These are phyloP conservation scores for Tetramorium alpestre DNA, from an alignment of 1,140 invertebrate species.

Conservation along the genomic window DNA sequence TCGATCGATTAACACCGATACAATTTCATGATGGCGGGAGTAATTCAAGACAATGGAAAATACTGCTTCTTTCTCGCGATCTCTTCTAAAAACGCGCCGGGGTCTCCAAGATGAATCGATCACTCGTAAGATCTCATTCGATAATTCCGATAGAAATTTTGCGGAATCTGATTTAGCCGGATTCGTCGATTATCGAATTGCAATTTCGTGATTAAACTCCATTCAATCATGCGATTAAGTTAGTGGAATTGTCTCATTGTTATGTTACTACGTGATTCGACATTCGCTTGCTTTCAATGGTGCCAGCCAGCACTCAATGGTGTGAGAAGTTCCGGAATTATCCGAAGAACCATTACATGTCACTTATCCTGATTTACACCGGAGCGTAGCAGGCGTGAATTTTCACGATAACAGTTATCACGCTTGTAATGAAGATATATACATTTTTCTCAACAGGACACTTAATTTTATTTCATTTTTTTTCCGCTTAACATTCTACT, in stretches of 20 bases:
- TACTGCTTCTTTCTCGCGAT: neutral
- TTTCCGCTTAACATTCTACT: neutral
- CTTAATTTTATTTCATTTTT: neutral
- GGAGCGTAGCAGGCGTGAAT: conserved; percentile 45
- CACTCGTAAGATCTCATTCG: conserved; percentile 7
- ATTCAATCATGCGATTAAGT: conserved; percentile 55
- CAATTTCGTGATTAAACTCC: conserved; percentile 43
- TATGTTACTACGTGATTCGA: conserved; percentile 57
- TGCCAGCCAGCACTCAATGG: conserved; percentile 56
- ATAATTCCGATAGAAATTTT: conserved; percentile 15
- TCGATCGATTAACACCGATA: conserved; percentile 30
- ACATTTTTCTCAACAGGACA: conserved; percentile 20
- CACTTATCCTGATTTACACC: conserved; percentile 61
- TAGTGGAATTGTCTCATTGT: conserved; percentile 56
- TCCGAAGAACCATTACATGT: conserved; percentile 58
- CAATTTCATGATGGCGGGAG: neutral
- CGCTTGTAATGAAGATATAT: conserved; percentile 34
- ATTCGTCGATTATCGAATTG: conserved; percentile 12
- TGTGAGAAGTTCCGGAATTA: conserved; percentile 56
- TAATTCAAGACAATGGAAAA: neutral
- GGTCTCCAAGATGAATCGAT: neutral
- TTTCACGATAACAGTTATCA: conserved; percentile 55
- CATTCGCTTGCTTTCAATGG: conserved; percentile 50
- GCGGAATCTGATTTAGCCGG: conserved; percentile 1
- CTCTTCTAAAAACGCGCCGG: neutral